Evolutionary conservation across 2,888 invertebrate species (phyloP).

Genomic region (Mycalesis mineus): DNA sequence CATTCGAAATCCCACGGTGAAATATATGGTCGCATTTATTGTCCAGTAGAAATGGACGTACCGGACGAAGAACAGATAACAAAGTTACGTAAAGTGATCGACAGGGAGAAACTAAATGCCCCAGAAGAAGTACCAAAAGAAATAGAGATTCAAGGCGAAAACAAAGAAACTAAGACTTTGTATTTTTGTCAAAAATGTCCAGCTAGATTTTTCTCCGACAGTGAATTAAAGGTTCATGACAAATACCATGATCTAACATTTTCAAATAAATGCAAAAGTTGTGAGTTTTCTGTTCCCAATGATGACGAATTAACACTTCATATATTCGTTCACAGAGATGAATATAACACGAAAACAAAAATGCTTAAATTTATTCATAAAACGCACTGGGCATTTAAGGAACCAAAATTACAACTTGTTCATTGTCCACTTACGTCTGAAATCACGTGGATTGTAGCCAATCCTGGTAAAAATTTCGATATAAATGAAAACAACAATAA

Average conservation of each 20-base stretch:
- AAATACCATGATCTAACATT: constrained; percentile 82
- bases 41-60: constrained; percentile 81
- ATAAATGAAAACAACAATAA: constrained; percentile 40
- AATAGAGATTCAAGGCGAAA: constrained; percentile 41
- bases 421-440: constrained; percentile 51
- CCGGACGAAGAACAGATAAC: constrained; percentile 83
- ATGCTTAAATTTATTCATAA: constrained; percentile 82
- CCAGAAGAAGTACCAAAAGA: constrained; percentile 45
- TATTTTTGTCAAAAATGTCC: constrained; percentile 91
- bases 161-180: constrained; percentile 65
- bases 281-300: constrained; percentile 86
- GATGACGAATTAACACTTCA: constrained; percentile 84
- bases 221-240: constrained; percentile 85
- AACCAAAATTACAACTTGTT: constrained; percentile 77
- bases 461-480: constrained; percentile 47
- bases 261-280: constrained; percentile 84
- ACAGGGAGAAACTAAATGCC: constrained; percentile 52
- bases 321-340: constrained; percentile 84
- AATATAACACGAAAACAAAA: constrained; percentile 87
- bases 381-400: constrained; percentile 80
- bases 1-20: constrained; percentile 87
- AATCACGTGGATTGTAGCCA: constrained; percentile 68
- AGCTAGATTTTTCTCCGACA: constrained; percentile 87
- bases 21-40: constrained; percentile 83
- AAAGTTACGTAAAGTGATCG: constrained; percentile 60